A percentile compares a stretch with the other conserved stretches of the same genome.
Conservation (phyloP, 2,113 vertebrate species). For the Nannobrachium achirus region DNA sequence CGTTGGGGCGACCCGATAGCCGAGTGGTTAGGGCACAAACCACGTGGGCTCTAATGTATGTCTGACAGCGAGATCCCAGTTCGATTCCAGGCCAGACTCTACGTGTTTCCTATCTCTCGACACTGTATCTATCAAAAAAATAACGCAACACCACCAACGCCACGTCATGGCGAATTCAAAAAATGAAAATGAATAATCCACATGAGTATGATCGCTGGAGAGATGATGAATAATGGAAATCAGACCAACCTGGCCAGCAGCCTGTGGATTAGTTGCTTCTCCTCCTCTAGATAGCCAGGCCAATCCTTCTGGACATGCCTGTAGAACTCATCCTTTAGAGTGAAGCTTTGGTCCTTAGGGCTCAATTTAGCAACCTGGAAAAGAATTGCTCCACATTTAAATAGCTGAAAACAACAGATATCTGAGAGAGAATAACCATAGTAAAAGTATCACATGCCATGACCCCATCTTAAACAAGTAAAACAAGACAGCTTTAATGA, state of each 20-base stretch:
- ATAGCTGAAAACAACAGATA: conserved; percentile 4
- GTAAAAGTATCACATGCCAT: background rate
- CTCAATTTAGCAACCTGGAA: conserved; percentile 82
- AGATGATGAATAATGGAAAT: background rate
- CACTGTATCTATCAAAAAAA: too few species aligned
- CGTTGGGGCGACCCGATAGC: too few species aligned
- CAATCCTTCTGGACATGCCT: conserved; percentile 74
- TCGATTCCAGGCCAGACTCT: too few species aligned
- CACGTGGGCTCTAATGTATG: too few species aligned
- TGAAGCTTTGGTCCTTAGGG: conserved; percentile 77
- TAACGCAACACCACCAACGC: too few species aligned
- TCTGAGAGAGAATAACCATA: conserved; percentile 5
- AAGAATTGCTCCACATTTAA: background rate
- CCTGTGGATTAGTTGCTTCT: conserved; percentile 77
- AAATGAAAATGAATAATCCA: background rate
- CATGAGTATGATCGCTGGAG: background rate
- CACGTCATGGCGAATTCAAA: background rate
- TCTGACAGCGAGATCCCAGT: too few species aligned
- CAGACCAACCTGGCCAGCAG: conserved; percentile 75
- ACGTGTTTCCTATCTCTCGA: too few species aligned
- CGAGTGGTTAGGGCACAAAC: too few species aligned
- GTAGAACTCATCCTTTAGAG: conserved; percentile 77
- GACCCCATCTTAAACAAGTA: background rate
- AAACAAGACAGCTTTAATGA: conserved; percentile 17
- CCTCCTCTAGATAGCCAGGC: conserved; percentile 79